Base-by-base conservation (phyloP, 1,140 invertebrate genomes). In the Chlorops oryzae region DNA sequence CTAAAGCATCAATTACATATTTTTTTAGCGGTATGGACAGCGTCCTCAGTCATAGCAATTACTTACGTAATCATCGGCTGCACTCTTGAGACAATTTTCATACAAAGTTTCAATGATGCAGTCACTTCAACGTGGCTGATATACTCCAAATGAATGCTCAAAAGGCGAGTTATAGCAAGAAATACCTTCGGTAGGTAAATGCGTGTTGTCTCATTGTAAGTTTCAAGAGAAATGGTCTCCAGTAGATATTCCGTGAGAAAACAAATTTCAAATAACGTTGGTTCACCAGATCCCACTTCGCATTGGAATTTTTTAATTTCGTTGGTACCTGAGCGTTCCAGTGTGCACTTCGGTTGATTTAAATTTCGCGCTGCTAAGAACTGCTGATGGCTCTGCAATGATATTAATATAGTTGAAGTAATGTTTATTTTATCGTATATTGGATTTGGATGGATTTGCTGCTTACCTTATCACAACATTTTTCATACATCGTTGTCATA, bases 171-270 rank as follows among this genome's bases (percentile, higher is more conserved):
- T 27, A 91, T 80, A 50, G 83, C 76, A 37, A 80, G 72, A 58
- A 90, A 83, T 34, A 90, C 75, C 48, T 80, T 79, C 5, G 87
- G 88, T 12, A 91, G 67, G 65, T 90, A 86, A 54, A 90, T 84
- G 5, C 84, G 83, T n/a, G 86, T 84, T 12, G 83, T 89, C 59
- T 91, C 87, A 24, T 81, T 76, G 58, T 86, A 89, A 22, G 86
- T 84, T 64, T 92, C 89, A 40, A 90, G 73, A 0, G 87, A 85
- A 1, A 92, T 81, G 5, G 85, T 82, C 54, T 90, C 87, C 39
- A 93, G 64, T 2, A 93, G 73, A 65, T 90, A 90, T 63, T 87
- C 84, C 6, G 85, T 83, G 2, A 93, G 68, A 13, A 78, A 72
- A 65, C 87, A 91, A 13, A 85, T 75, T 72, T 86, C 83, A 23